Conservation (phyloP, 2,797 vertebrate species). For the Bufotes viridis region DNA sequence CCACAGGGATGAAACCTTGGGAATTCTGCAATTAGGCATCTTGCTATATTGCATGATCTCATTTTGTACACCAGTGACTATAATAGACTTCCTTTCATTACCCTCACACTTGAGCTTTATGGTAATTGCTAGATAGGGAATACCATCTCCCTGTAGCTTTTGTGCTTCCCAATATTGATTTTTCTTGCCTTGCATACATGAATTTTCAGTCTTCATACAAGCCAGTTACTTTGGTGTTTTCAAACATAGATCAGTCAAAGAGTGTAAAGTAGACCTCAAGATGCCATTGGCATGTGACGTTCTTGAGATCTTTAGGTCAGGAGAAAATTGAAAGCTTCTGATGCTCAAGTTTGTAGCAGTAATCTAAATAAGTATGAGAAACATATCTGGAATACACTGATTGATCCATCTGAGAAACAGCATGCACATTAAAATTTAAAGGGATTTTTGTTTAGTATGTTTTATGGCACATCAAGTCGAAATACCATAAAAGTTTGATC, state of each 20-base stretch:
- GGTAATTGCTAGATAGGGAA: conserved; percentile 13
- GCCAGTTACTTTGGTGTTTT: background rate
- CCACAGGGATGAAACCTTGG: background rate
- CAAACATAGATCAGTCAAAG: background rate
- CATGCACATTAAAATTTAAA: background rate
- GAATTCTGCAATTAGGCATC: conserved; percentile 31
- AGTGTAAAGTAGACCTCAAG: background rate
- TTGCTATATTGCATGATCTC: conserved; percentile 4
- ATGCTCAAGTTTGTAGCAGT: background rate
- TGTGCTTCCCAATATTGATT: conserved; percentile 14
- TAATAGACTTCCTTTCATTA: conserved; percentile 1
- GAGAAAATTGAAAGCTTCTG: background rate
- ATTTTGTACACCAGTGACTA: conserved; percentile 27
- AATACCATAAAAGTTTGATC: background rate
- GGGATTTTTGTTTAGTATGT: background rate
- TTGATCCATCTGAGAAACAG: background rate
- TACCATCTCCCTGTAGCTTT: background rate
- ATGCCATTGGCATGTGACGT: background rate
- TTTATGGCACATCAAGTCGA: background rate
- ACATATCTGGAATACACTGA: background rate
- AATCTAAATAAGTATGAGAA: background rate
- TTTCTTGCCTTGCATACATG: background rate
- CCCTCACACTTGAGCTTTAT: background rate
- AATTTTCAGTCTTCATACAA: background rate
- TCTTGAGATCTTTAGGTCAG: background rate